A percentile compares a stretch with the other conserved stretches of the same genome.
Evolutionary conservation across 1,140 invertebrate genomes (phyloP).

Genomic region (Zaprionus davidi): DNA sequence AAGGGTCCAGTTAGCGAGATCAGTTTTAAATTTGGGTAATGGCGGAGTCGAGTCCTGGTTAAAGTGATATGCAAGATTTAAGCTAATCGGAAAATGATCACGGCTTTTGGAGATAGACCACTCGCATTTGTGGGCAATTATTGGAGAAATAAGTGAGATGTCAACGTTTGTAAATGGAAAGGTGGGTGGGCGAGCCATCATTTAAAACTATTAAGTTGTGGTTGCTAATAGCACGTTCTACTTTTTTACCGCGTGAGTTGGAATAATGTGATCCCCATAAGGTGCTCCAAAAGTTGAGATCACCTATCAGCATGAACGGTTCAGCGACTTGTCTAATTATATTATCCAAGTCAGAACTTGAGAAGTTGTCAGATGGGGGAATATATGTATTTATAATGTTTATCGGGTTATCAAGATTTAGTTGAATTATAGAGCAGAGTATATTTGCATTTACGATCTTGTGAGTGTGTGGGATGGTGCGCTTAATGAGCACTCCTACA

Average conservation of each 20-base stretch:
- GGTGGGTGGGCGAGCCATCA: conserved; percentile 33
- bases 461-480: no score
- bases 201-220: conserved; percentile 24
- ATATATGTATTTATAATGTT: conserved; percentile 31
- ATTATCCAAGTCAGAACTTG: neutral
- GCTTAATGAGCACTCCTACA: no score
- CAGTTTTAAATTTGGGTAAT: no score
- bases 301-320: conserved; percentile 16
- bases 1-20: no score
- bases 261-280: conserved; percentile 22
- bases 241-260: conserved; percentile 25
- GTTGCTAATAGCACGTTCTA: conserved; percentile 2
- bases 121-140: conserved; percentile 13
- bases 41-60: no score
- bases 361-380: conserved; percentile 15
- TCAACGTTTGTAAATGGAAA: conserved; percentile 24
- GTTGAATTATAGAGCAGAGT: no score
- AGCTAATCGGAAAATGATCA: conserved; percentile 28
- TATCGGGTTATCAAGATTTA: neutral
- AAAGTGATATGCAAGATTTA: no score
- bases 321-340: conserved; percentile 15
- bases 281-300: conserved; percentile 32
- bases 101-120: conserved; percentile 21
- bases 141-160: conserved; percentile 7
- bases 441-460: no score